phyloP scores from a whole-genome alignment of 2,888 invertebrate genomes.

The Agapostemon virescens region DNA sequence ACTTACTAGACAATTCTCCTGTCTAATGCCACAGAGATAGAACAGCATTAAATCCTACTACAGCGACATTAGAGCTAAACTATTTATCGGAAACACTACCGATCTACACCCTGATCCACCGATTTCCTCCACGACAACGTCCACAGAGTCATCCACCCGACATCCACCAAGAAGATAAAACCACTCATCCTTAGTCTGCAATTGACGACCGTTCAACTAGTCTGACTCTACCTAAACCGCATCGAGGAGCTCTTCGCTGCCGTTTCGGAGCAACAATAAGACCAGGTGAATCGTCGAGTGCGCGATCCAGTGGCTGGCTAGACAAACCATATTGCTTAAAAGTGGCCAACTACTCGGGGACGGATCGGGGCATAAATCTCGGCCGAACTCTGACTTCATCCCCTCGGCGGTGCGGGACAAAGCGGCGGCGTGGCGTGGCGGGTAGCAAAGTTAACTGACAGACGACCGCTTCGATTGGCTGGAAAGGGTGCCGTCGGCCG shows the following conservation, averaged over 20 bases:
- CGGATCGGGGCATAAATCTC: slow-evolving; percentile 10
- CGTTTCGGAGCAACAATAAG: neutral
- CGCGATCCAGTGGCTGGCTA: neutral
- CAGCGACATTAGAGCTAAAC: no score
- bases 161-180: no score
- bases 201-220: neutral
- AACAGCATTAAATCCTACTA: no score
- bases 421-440: neutral
- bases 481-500: slow-evolving; percentile 20
- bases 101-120: no score
- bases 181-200: neutral
- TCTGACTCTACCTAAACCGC: neutral
- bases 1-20: no score
- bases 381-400: slow-evolving; percentile 3
- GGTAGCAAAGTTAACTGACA: slow-evolving; percentile 15
- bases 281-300: neutral
- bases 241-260: neutral
- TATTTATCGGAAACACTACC: no score
- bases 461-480: slow-evolving; percentile 34
- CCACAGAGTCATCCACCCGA: no score
- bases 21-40: no score
- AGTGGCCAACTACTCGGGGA: neutral
- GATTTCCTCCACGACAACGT: no score
- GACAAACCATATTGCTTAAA: slow-evolving; percentile 12
- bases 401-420: neutral